A percentile compares a stretch with the other conserved stretches of the same genome.
These are phyloP conservation scores for Lacanobia oleracea DNA, from an alignment of 2,888 invertebrate species.

Conservation along the genomic window DNA sequence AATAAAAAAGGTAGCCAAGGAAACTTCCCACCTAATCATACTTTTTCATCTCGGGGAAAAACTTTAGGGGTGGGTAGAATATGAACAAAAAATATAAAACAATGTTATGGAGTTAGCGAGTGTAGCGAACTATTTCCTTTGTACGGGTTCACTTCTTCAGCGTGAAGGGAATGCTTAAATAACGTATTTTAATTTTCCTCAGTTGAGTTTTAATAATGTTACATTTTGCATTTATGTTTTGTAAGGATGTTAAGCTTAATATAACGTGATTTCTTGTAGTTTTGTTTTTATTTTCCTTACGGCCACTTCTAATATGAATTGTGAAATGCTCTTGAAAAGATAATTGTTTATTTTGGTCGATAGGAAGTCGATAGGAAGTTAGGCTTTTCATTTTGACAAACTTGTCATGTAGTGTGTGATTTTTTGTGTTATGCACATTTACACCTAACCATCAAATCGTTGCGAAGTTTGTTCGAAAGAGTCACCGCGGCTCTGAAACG, in stretches of 20 bases:
- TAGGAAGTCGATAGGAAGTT: too few relatives aligned
- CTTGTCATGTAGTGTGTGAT: too few relatives aligned
- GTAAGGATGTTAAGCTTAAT: background rate
- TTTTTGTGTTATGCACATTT: too few relatives aligned
- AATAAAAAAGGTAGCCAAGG: slow-evolving; percentile 62
- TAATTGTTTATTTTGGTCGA: too few relatives aligned
- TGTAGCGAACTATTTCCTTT: slow-evolving; percentile 50
- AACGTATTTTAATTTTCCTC: slow-evolving; percentile 40
- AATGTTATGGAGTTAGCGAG: slow-evolving; percentile 51
- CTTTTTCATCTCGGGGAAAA: slow-evolving; percentile 63
- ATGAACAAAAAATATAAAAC: slow-evolving; percentile 62
- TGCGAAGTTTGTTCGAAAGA: too few relatives aligned
- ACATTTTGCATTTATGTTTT: slow-evolving; percentile 10
- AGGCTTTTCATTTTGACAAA: too few relatives aligned
- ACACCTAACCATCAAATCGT: too few relatives aligned
- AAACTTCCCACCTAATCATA: slow-evolving; percentile 68
- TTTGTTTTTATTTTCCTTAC: too few relatives aligned
- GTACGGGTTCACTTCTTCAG: slow-evolving; percentile 20
- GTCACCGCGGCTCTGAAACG: too few relatives aligned
- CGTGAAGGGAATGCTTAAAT: slow-evolving; percentile 33
- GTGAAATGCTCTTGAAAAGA: too few relatives aligned
- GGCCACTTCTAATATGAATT: too few relatives aligned
- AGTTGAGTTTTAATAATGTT: slow-evolving; percentile 36
- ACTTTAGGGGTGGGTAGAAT: slow-evolving; percentile 56
- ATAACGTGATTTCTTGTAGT: background rate